Evolutionary conservation across 2,113 vertebrate genomes (phyloP), one percentile per base, ranked within the genome.

Genomic region (Callorhinus ursinus): DNA sequence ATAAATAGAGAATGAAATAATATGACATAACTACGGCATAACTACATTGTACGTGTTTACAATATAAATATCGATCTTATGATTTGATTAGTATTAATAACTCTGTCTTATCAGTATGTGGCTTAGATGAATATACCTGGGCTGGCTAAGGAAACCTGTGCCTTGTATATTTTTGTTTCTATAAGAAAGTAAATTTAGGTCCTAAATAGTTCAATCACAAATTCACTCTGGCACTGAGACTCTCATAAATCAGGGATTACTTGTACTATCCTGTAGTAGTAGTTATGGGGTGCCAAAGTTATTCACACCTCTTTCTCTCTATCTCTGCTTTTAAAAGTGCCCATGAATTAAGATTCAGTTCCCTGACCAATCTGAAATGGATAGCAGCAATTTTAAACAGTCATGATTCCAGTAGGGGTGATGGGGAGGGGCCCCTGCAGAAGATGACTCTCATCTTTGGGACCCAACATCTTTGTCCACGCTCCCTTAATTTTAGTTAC

Each of bases 361-460:
- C 33, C 19, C 49, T 69, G 59, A 42, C 15, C n/a, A n/a, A 46
- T 65, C 42, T 4, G 39, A 65, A 14, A 5, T 10, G 59, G 69
- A 22, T 6, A 2, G 14, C 18, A 4, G 57, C 12, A 9, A 42
- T 49, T 4, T 36, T 26, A 12, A 11, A 2, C 9, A 31, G 28
- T 12, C 21, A 24, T 8, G 11, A 1, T 1, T 10, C 49, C 7
- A 9, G 15, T 16, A 24, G 55, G 15, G 5, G 2, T 1, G 18
- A 2, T 14, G 18, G 36, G 4, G 7, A 0, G 2, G 21, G 33
- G 31, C 5, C 16, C 49, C 53, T 4, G 0, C 0, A n/a, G 24
- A 28, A 22, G 39, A 26, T 2, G 0, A 5, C 9, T 15, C 39
- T 39, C 8, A 1, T 13, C 49, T 19, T 61, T 13, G 4, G 16